Base-by-base conservation (phyloP, 2,797 vertebrate species). In the Sorex maritimensis region DNA sequence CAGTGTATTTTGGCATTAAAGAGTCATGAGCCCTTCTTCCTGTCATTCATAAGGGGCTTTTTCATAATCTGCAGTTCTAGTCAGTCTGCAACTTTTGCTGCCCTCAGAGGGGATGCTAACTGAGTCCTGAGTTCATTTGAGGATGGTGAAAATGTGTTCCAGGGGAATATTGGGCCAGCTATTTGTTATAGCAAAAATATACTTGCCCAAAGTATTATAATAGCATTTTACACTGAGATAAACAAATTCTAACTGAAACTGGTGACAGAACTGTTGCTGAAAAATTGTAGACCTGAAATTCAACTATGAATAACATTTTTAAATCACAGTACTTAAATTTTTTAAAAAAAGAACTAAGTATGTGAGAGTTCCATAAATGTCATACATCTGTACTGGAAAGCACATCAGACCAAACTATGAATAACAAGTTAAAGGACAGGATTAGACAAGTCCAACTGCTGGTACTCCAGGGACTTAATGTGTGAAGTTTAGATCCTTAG, bases 1-100 rank as follows among this genome's bases (percentile, higher is more conserved):
- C 58, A 90, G 19, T 86, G 6, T 24, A 67, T 44, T 92, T 86
- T 73, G 46, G 89, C 65, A 52, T 78, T 78, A 68, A 17, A 81
- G 81, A 93, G 41, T 41, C 5, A 3, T 61, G 19, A 77, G 9
- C 12, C 10, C 26, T 46, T 28, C n/a, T 34, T 67, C 7, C 26
- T 84, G 28, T 88, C 34, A 41, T 38, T 14, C 1, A 71, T 88
- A 69, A 34, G 68, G 21, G 61, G 5, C 1, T 24, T 94, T 93
- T 80, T 55, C 49, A 80, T 79, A 92, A 55, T 75, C 5, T 86
- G 1, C 26, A 90, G 15, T 75, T 90, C 21, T 9, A 67, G 12
- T 9, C 34, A 67, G 83, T 86, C 30, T 92, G 46, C 26, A 63
- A 49, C 6, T 8, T 65, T 65, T 65, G 14, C 55, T 86, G 71